A percentile compares a stretch with the other conserved stretches of the same genome.
Evolutionary conservation across 2,797 vertebrate genomes (phyloP).

Genomic region (Nothura maculosa): DNA sequence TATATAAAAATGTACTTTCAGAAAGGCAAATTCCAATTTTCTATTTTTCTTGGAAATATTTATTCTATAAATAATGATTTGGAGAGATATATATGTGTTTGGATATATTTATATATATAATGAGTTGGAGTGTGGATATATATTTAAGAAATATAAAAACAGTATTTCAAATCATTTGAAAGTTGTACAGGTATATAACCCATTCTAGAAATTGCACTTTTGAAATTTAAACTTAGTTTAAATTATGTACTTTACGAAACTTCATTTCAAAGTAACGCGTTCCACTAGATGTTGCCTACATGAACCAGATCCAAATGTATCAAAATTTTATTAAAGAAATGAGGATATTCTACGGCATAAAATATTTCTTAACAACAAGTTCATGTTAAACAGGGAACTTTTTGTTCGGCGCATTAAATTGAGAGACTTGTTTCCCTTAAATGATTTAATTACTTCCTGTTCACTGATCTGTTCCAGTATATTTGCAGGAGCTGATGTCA

Average conservation of each 20-base stretch:
- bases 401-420: not conserved
- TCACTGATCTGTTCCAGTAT: slow-evolving; percentile 46
- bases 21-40: not conserved
- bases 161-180: not conserved
- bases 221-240: not conserved
- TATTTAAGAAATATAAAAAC: not conserved
- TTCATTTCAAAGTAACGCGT: not conserved
- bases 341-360: not conserved
- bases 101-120: not conserved
- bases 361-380: not conserved
- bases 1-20: not conserved
- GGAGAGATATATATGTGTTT: not conserved
- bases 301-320: not conserved
- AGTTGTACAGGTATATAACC: not conserved
- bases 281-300: not conserved
- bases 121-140: not conserved
- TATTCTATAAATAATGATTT: not conserved
- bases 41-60: not conserved
- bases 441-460: slow-evolving; percentile 59
- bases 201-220: not conserved
- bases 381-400: not conserved
- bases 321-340: not conserved
- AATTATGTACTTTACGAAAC: not conserved
- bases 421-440: slow-evolving; percentile 33
- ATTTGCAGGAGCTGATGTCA: slow-evolving; percentile 69